Base-by-base conservation (phyloP, 2,888 invertebrate genomes). In the Apantesis nais region DNA sequence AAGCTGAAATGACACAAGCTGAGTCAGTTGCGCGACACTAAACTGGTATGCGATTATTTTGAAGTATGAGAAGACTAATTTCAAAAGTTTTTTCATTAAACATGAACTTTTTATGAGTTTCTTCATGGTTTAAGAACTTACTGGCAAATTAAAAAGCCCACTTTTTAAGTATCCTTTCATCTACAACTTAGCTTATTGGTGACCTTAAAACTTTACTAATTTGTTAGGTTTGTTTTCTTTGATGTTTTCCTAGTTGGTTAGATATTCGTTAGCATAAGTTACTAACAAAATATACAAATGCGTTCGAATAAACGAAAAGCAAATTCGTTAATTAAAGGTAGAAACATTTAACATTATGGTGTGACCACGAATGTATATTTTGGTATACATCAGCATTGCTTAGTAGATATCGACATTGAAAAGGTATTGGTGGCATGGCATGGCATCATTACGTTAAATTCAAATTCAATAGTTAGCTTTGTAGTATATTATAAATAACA, bases 11-110 rank as follows among this genome's bases (percentile, higher is more conserved):
- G 84, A 84, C 79, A 85, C 78, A 80, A 78, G 85, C 78, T 78
- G 82, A 78, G 82, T 77, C 83, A 78, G 79, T 83, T 79, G 82
- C 78, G 79, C 82, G 84, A 79, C 86, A 80, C 78, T 85, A 84
- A 78, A 85, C 85, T 86, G 92, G 93, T 93, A 92, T 89, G 90
- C 83, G 71, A 82, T 77, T 72, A 79, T 78, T 84, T 86, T 83
- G 77, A 78, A 79, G 78, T 83, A 78, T 77, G 72, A 77, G 66
- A 68, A 68, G 65, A 69, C 68, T 72, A 74, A 80, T 78, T 77
- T 76, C 72, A 79, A 86, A 84, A 82, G 80, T 83, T 83, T 78
- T 81, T 76, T 78, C 72, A 78, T 83, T 82, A 78, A 75, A 74
- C 66, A 74, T 79, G 34, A 80, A 82, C 80, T 83, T 82, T 77